Conservation (phyloP, 2,797 vertebrate genomes). For the Selene dorsalis region DNA sequence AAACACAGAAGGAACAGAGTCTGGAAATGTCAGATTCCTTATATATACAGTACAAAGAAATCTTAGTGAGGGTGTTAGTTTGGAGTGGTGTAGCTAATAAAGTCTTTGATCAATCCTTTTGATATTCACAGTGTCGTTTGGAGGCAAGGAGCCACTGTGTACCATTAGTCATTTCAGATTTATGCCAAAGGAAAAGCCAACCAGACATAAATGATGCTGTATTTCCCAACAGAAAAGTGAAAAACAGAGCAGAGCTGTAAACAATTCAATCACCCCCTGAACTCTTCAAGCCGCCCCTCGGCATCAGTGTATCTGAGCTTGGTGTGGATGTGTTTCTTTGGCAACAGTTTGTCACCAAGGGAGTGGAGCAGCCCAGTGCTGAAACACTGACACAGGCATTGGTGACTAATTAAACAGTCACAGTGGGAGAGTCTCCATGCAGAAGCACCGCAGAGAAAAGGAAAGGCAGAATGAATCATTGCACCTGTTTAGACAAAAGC, state of each 20-base stretch:
- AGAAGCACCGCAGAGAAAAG: conserved; percentile 61
- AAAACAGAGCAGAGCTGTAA: conserved; percentile 72
- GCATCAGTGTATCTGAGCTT: conserved; percentile 65
- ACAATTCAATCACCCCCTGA: conserved; percentile 79
- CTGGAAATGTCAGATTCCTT: conserved; percentile 64
- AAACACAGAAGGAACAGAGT: conserved; percentile 14
- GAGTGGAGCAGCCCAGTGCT: conserved; percentile 59
- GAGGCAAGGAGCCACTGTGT: conserved; percentile 54
- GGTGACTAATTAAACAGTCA: conserved; percentile 84
- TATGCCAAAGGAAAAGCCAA: conserved; percentile 71
- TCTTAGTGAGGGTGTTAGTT: conserved; percentile 44
- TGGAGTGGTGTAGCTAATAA: conserved; percentile 61
- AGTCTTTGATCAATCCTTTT: conserved; percentile 75
- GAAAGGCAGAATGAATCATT: conserved; percentile 69
- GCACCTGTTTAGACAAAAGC: conserved; percentile 82
- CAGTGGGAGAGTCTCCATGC: conserved; percentile 76
- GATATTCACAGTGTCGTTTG: conserved; percentile 70
- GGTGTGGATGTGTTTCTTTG: conserved; percentile 72
- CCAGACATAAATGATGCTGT: conserved; percentile 70
- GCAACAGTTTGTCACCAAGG: conserved; percentile 77
- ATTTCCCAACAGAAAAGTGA: conserved; percentile 70
- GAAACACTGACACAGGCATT: conserved; percentile 72
- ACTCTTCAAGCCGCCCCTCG: conserved; percentile 69
- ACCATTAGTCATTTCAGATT: conserved; percentile 71
- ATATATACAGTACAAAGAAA: conserved; percentile 47